Evolutionary conservation across 2,113 vertebrate species (phyloP).

Genomic region (Oncorhynchus gorbuscha): DNA sequence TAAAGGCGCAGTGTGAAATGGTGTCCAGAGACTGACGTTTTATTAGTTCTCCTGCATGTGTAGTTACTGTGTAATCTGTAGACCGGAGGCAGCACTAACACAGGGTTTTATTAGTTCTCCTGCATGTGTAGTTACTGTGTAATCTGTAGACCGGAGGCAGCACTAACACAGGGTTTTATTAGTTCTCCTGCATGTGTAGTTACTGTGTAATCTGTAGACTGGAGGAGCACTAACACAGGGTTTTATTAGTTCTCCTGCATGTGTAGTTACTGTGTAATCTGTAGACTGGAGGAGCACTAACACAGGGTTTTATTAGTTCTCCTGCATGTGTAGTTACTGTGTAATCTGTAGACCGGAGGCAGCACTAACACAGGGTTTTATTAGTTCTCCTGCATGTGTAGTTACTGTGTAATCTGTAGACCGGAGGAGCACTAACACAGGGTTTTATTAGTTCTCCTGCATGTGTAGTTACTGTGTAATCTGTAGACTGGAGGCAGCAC

Average conservation of each 20-base stretch:
- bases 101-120: background rate
- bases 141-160: background rate
- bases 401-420: background rate
- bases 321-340: background rate
- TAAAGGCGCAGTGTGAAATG: background rate
- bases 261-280: background rate
- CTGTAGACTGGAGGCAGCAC: background rate
- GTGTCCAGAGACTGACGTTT: background rate
- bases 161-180: background rate
- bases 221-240: background rate
- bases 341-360: background rate
- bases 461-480: background rate
- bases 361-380: background rate
- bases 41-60: background rate
- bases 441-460: background rate
- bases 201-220: background rate
- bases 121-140: background rate
- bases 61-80: background rate
- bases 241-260: background rate
- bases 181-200: background rate
- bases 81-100: background rate
- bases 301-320: background rate
- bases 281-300: background rate
- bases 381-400: background rate
- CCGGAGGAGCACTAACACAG: background rate